These are phyloP conservation scores for Pocota personata DNA, from an alignment of 2,888 invertebrate genomes.

Conservation along the genomic window DNA sequence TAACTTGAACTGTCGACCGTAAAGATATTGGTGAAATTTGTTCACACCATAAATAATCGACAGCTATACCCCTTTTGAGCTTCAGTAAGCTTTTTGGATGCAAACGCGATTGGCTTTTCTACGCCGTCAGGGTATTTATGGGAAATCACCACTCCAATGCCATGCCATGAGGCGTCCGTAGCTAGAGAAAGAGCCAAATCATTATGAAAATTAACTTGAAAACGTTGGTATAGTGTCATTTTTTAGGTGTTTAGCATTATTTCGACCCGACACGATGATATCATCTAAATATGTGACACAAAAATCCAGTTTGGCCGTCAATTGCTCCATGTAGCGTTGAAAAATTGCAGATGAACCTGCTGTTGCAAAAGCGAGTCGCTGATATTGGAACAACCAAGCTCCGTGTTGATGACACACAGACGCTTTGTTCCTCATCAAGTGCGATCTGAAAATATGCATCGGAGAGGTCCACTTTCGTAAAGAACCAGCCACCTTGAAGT, in stretches of 20 bases:
- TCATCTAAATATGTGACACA: slow-evolving; percentile 74
- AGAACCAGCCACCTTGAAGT: no score
- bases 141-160: slow-evolving; percentile 41
- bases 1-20: neutral
- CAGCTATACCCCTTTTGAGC: slow-evolving; percentile 1
- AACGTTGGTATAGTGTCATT: slow-evolving; percentile 37
- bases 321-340: slow-evolving; percentile 38
- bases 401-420: neutral
- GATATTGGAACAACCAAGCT: slow-evolving; percentile 19
- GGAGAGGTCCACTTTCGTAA: no score
- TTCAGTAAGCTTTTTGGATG: slow-evolving; percentile 35
- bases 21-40: slow-evolving; percentile 37
- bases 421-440: neutral
- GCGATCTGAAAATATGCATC: no score
- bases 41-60: no score
- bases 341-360: slow-evolving; percentile 17
- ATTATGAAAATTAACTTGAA: slow-evolving; percentile 49
- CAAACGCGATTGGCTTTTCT: slow-evolving; percentile 51
- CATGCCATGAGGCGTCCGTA: slow-evolving; percentile 44
- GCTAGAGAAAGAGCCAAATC: slow-evolving; percentile 48
- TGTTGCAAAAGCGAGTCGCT: neutral
- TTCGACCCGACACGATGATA: slow-evolving; percentile 71
- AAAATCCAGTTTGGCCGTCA: slow-evolving; percentile 20
- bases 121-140: slow-evolving; percentile 43
- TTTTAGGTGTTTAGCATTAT: slow-evolving; percentile 34